phyloP scores from a whole-genome alignment of 2,797 vertebrate species.

The Eulemur albifrons region DNA sequence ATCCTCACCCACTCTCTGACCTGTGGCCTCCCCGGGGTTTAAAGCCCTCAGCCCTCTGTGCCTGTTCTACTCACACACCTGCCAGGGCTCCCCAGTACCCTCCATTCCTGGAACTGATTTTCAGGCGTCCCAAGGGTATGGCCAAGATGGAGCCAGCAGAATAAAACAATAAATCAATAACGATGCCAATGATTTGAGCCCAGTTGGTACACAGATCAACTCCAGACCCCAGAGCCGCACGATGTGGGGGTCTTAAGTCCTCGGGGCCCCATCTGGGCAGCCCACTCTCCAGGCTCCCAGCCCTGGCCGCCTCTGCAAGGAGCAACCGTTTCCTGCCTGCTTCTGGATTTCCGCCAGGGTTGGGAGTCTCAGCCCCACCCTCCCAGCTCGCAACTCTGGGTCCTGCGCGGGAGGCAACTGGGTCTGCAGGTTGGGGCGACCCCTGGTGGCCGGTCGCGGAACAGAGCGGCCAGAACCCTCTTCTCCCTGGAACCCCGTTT shows the following conservation, averaged over 20 bases:
- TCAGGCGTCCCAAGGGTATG: neutral
- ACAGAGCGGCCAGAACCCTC: neutral
- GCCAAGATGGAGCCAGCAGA: neutral
- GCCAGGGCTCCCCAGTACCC: neutral
- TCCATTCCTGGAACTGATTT: neutral
- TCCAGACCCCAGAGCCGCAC: neutral
- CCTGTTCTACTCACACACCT: neutral
- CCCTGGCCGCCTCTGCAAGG: neutral
- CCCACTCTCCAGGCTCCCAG: neutral
- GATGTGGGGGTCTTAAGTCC: neutral
- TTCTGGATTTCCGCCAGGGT: neutral
- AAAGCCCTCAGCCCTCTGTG: neutral
- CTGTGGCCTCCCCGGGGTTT: neutral
- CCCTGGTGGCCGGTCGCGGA: neutral
- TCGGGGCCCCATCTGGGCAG: neutral
- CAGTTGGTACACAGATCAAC: neutral
- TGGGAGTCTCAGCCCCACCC: neutral
- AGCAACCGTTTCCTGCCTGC: neutral
- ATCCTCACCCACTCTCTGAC: rapidly evolving
- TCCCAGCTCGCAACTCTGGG: neutral
- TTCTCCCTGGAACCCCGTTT: neutral
- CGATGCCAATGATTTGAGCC: neutral
- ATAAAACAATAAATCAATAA: neutral
- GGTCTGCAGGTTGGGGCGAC: neutral
- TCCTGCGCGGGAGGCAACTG: too few relatives aligned